These are phyloP conservation scores for Rhagium mordax DNA, from an alignment of 2,888 invertebrate species.

Conservation along the genomic window DNA sequence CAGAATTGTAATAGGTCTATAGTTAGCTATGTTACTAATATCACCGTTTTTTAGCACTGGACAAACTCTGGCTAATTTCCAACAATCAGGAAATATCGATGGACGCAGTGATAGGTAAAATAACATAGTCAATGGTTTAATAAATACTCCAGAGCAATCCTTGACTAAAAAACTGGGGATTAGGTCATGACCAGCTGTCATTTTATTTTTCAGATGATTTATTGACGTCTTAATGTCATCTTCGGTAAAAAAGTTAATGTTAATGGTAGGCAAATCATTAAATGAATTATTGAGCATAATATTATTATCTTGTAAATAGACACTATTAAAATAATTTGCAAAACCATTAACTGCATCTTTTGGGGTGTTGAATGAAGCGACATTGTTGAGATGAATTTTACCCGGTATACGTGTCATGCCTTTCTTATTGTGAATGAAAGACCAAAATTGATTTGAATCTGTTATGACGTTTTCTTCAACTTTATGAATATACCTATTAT, in stretches of 20 bases:
- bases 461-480: too few species aligned
- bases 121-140: neutral
- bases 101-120: neutral
- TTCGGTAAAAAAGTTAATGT: neutral
- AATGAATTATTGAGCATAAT: too few species aligned
- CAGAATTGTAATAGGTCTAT: neutral
- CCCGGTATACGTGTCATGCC: neutral
- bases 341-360: neutral
- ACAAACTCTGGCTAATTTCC: slow-evolving; percentile 8
- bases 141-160: neutral
- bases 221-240: neutral
- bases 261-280: neutral
- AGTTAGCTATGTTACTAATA: neutral
- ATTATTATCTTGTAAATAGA: neutral
- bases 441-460: too few species aligned
- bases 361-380: neutral
- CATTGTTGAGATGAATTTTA: neutral
- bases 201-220: neutral
- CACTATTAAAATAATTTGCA: neutral
- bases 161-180: neutral
- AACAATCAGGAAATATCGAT: neutral
- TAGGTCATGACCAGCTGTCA: neutral
- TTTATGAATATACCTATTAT: too few species aligned
- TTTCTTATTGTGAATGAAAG: neutral
- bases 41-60: neutral